These are phyloP conservation scores for Scyliorhinus canicula DNA, from an alignment of 2,797 vertebrate genomes.

Conservation along the genomic window DNA sequence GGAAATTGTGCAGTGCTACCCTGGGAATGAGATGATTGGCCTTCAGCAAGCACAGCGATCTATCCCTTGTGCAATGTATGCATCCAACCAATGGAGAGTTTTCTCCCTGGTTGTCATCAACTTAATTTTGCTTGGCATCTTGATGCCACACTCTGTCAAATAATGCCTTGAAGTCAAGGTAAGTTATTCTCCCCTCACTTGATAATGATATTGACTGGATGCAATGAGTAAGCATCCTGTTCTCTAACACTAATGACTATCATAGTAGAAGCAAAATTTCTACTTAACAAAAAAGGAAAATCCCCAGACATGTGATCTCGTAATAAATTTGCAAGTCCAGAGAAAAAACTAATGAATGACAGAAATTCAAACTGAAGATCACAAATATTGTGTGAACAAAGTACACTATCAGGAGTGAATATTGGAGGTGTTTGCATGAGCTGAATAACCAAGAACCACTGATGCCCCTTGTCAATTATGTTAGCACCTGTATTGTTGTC, in stretches of 20 bases:
- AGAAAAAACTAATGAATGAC: not conserved
- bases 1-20: not conserved
- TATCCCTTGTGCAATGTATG: not conserved
- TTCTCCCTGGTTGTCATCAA: not conserved
- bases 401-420: not conserved
- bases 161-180: not conserved
- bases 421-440: not conserved
- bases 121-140: not conserved
- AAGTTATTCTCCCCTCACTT: not conserved
- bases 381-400: not conserved
- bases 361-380: not conserved
- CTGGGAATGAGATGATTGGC: not conserved
- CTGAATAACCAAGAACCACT: not conserved
- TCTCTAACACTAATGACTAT: not conserved
- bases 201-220: not conserved
- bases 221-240: not conserved
- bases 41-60: not conserved
- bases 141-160: not conserved
- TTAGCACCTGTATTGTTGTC: not conserved
- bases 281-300: not conserved
- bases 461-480: not conserved
- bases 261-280: not conserved
- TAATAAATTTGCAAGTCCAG: not conserved
- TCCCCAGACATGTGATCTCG: not conserved
- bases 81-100: too few species aligned